These are phyloP conservation scores for Drosophila tsacasi DNA, from an alignment of 1,140 invertebrate species.

Conservation along the genomic window DNA sequence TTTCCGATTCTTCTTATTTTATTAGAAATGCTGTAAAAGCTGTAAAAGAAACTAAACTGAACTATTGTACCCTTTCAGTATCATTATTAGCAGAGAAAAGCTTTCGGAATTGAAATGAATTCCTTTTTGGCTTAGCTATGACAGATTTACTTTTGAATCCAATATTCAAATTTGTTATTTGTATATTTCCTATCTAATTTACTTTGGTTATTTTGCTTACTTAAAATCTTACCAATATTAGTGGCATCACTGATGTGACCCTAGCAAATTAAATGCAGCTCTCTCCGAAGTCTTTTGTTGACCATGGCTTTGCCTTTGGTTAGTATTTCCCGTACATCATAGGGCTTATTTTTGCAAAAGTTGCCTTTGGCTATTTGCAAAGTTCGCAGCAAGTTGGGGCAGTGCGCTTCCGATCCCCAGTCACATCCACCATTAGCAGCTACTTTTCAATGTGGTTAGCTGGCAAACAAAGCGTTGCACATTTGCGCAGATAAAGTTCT, in stretches of 20 bases:
- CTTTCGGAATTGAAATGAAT: too few species aligned
- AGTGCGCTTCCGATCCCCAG: constrained; percentile 19
- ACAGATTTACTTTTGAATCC: too few species aligned
- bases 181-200: too few species aligned
- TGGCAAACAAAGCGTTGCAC: constrained; percentile 82
- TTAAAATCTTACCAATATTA: background rate
- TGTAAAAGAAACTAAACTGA: background rate
- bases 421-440: constrained; percentile 80
- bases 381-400: constrained; percentile 66
- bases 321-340: constrained; percentile 57
- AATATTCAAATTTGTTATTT: too few species aligned
- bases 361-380: constrained; percentile 79
- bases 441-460: constrained; percentile 82
- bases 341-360: constrained; percentile 78
- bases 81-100: too few species aligned
- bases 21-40: background rate
- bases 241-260: background rate
- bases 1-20: too few species aligned
- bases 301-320: constrained; percentile 40
- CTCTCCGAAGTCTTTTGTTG: constrained; percentile 12
- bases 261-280: constrained; percentile 38
- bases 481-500: constrained; percentile 81
- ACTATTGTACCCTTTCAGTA: too few species aligned
- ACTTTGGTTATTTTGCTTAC: too few species aligned
- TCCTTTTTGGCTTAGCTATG: too few species aligned